Percentiles rank a stretch among this genome's conserved stretches.
Conservation (phyloP, 2,888 invertebrate genomes). For the Brassicogethes aeneus region DNA sequence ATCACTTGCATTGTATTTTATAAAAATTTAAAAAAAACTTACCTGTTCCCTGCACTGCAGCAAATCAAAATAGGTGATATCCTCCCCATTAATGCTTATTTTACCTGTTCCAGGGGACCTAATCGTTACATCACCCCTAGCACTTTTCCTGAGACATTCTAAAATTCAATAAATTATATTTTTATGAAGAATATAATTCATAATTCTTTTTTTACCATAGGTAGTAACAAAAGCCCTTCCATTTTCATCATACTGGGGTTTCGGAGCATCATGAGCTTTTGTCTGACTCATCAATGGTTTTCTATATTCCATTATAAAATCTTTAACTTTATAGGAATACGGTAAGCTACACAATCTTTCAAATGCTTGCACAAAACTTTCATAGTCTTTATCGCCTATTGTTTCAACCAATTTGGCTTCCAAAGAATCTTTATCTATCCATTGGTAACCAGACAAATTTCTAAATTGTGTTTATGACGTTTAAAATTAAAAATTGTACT, state of each 20-base stretch:
- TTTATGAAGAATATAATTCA: neutral
- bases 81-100: conserved; percentile 70
- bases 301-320: conserved; percentile 65
- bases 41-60: conserved; percentile 71
- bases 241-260: conserved; percentile 58
- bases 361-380: conserved; percentile 62
- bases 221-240: conserved; percentile 65
- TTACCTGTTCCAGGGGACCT: conserved; percentile 74
- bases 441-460: conserved; percentile 48
- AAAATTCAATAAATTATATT: conserved; percentile 15
- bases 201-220: conserved; percentile 43
- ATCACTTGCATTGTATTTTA: neutral
- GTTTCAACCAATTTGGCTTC: conserved; percentile 57
- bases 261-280: conserved; percentile 53
- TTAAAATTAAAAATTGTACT: conserved; percentile 15
- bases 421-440: conserved; percentile 59
- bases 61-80: conserved; percentile 67
- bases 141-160: conserved; percentile 64
- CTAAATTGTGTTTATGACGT: no score
- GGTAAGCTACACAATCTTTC: conserved; percentile 63
- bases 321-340: conserved; percentile 58
- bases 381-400: conserved; percentile 60
- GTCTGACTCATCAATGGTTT: conserved; percentile 51
- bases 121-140: conserved; percentile 72
- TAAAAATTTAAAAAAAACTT: conserved; percentile 21